Conservation (phyloP, 2,797 vertebrate species). For the Gymnothorax javanicus region DNA sequence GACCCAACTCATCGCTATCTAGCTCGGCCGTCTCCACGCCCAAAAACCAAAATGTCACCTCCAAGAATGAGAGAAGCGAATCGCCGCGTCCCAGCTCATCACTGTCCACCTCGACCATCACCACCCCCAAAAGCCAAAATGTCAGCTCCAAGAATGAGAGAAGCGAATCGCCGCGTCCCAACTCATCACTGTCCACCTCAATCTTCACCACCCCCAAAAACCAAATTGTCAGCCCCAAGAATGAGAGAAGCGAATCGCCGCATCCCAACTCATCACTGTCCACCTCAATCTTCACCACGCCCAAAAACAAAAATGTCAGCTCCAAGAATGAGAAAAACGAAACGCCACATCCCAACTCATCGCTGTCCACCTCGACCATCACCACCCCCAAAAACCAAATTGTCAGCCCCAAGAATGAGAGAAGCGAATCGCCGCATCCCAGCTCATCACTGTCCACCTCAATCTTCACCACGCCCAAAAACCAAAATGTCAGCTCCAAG, state of each 20-base stretch:
- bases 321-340: slow-evolving; percentile 47
- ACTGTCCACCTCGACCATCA: slow-evolving; percentile 22
- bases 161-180: slow-evolving; percentile 42
- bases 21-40: not conserved
- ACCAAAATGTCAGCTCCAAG: too few relatives aligned
- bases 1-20: slow-evolving; percentile 23
- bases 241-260: slow-evolving; percentile 49
- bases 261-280: slow-evolving; percentile 25
- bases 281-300: not conserved
- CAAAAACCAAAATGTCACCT: slow-evolving; percentile 31
- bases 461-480: too few relatives aligned
- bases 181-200: slow-evolving; percentile 28
- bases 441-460: too few relatives aligned
- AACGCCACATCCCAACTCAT: slow-evolving; percentile 26
- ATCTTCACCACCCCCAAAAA: not conserved
- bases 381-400: too few relatives aligned
- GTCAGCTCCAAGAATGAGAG: slow-evolving; percentile 40
- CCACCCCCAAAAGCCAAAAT: slow-evolving; percentile 21
- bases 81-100: slow-evolving; percentile 25
- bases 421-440: too few relatives aligned
- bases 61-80: slow-evolving; percentile 48
- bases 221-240: slow-evolving; percentile 29
- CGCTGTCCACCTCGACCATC: slow-evolving; percentile 23
- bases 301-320: slow-evolving; percentile 31
- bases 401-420: too few relatives aligned